Conservation (phyloP, 2,113 vertebrate species). For the Telmatochromis sp. region DNA sequence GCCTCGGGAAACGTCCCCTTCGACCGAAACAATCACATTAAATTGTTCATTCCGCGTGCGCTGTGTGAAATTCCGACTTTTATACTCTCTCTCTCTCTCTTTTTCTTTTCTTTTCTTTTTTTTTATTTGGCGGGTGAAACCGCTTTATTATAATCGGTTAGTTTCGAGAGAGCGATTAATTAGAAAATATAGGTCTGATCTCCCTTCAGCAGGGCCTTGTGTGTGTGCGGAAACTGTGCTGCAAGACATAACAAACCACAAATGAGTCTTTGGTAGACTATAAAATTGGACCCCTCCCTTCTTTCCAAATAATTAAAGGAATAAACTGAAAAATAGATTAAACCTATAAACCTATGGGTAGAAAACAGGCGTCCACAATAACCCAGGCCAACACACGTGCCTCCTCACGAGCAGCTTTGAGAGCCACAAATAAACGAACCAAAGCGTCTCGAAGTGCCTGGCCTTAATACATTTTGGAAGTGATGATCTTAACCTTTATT, state of each 20-base stretch:
- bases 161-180: slow-evolving; percentile 62
- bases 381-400: neutral
- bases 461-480: neutral
- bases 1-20: slow-evolving; percentile 66
- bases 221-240: neutral
- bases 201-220: slow-evolving; percentile 7
- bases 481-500: neutral
- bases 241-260: neutral
- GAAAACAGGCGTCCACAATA: neutral
- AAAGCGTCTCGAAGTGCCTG: neutral
- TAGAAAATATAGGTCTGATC: slow-evolving; percentile 44
- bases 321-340: neutral
- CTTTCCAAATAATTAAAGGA: neutral
- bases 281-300: neutral
- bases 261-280: neutral
- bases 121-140: neutral
- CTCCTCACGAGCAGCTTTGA: neutral
- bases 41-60: slow-evolving; percentile 52
- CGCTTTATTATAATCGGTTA: slow-evolving; percentile 49
- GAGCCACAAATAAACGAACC: neutral
- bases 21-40: slow-evolving; percentile 71
- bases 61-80: slow-evolving; percentile 56
- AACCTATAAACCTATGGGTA: neutral
- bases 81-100: neutral
- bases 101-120: neutral